phyloP scores from a whole-genome alignment of 1,140 invertebrate genomes.

The Cyrtorhinus lividipennis region DNA sequence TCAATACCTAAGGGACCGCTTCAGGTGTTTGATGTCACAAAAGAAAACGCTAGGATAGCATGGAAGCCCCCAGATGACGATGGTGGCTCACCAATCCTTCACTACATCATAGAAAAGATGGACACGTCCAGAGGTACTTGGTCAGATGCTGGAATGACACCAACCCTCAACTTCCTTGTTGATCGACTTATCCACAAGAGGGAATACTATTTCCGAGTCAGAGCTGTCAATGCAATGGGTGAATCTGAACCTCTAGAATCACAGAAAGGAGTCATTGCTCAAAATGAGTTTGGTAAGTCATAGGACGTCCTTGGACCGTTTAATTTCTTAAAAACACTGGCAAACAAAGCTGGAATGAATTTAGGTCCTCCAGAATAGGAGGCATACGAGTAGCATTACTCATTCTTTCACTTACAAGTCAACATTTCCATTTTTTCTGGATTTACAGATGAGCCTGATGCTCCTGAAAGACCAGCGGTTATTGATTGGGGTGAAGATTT shows the following conservation, averaged over 20 bases:
- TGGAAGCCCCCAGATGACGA: conserved; percentile 76
- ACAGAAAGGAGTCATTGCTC: conserved; percentile 74
- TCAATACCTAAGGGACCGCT: conserved; percentile 74
- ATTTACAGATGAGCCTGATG: conserved; percentile 64
- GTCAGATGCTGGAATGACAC: conserved; percentile 83
- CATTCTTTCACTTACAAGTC: too few relatives aligned
- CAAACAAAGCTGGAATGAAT: too few relatives aligned
- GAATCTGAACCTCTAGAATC: conserved; percentile 82
- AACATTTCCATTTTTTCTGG: too few relatives aligned
- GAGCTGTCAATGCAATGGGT: conserved; percentile 88
- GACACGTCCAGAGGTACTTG: conserved; percentile 86
- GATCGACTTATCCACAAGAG: conserved; percentile 79
- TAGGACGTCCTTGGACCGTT: not conserved
- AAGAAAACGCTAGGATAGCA: conserved; percentile 71
- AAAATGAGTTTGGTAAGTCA: conserved; percentile 72
- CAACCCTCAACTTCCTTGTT: conserved; percentile 66
- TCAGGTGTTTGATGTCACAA: conserved; percentile 68
- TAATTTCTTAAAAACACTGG: conserved; percentile 2
- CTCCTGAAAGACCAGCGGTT: conserved; percentile 76
- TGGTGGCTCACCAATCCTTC: conserved; percentile 85
- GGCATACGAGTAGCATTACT: too few relatives aligned
- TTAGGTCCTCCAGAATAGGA: too few relatives aligned
- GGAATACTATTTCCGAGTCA: conserved; percentile 80
- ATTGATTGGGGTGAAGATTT: conserved; percentile 88
- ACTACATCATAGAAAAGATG: conserved; percentile 96